Conservation (phyloP, 2,888 invertebrate genomes). For the Platycheirus albimanus region DNA sequence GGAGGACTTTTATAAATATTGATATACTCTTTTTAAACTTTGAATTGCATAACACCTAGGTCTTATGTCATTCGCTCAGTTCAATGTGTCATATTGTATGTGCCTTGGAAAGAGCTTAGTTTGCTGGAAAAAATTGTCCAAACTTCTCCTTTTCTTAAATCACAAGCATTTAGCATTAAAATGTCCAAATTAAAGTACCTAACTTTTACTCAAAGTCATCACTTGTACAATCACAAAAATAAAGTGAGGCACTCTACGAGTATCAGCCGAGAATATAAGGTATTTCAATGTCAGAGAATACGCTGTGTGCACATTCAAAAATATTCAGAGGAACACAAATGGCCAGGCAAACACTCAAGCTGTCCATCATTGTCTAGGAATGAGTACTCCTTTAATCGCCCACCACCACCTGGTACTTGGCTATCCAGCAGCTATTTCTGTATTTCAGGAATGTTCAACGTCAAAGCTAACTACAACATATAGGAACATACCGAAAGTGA, state of each 20-base stretch:
- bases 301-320: background rate
- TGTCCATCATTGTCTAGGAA: slow-evolving; percentile 39
- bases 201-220: background rate
- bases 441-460: slow-evolving; percentile 14
- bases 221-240: background rate
- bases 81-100: too few species aligned
- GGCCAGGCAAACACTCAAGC: slow-evolving; percentile 26
- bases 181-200: background rate
- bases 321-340: slow-evolving; percentile 7
- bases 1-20: too few species aligned
- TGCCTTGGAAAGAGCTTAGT: too few species aligned
- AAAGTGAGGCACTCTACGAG: background rate
- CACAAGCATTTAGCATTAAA: background rate
- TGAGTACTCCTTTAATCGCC: background rate
- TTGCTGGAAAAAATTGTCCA: too few species aligned
- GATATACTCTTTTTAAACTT: too few species aligned
- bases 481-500: slow-evolving; percentile 43
- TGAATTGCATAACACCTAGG: too few species aligned
- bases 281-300: slow-evolving; percentile 28
- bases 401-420: slow-evolving; percentile 9
- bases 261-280: background rate
- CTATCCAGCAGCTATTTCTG: background rate
- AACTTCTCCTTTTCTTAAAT: too few species aligned
- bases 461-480: slow-evolving; percentile 1
- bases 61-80: too few species aligned